Base-by-base conservation (phyloP, 1,140 invertebrate genomes). In the Ceratitis capitata region DNA sequence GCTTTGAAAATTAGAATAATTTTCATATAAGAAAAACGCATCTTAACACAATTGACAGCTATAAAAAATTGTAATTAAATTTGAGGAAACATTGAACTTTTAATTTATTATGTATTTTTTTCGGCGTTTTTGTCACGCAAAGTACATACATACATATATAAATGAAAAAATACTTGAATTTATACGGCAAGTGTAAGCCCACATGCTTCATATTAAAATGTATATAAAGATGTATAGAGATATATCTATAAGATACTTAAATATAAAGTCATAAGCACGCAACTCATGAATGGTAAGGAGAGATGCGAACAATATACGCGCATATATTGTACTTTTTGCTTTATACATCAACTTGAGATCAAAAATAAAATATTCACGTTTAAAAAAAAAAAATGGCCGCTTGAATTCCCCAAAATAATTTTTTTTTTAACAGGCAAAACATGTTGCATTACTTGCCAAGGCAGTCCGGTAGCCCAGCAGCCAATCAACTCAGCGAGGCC, bases 331-430 rank as follows among this genome's bases (percentile, higher is more conserved):
- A 9, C 2, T 78, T 78, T 78, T 23, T 78, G 19, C 2, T 78
- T 78, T 78, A 45, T 78, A 45, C 69, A 78, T 45, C n/a, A 78
- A 78, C 69, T 12, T 23, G 69, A 78, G 23, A 78, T 7, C 19
- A 32, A n/a, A n/a, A n/a, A n/a, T n/a, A n/a, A n/a, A n/a, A n/a
- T n/a, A n/a, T n/a, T n/a, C n/a, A n/a, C n/a, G n/a, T n/a, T n/a
- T n/a, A n/a, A n/a, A n/a, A n/a, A n/a, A 16, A 74, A 42, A 32
- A 74, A 32, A 45, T 45, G n/a, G n/a, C 69, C 42, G 39, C 39
- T 35, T n/a, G 32, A 35, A 26, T 26, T 26, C 69, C 39, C 35
- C 35, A 78, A 45, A 78, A 32, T 9, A 49, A 49, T 9, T 9
- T 0, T 9, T 61, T 69, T 39, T 69, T 19, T 69, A 69, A 69